These are phyloP conservation scores for Yponomeuta cagnagella DNA, from an alignment of 2,888 invertebrate species.

Conservation along the genomic window DNA sequence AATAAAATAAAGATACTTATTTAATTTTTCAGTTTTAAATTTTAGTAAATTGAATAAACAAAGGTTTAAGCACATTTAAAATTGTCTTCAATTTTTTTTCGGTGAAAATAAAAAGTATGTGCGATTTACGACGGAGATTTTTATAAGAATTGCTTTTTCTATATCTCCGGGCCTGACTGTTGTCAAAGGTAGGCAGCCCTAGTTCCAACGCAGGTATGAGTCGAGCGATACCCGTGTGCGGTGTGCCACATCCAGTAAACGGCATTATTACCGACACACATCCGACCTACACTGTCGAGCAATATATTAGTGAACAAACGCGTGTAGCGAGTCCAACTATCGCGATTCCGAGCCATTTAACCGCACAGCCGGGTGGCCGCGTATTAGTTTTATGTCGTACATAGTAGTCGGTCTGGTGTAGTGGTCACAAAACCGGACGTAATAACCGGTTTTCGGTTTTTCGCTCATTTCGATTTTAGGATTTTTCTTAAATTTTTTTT, in stretches of 20 bases:
- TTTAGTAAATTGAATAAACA: too few species aligned
- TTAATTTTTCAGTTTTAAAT: too few species aligned
- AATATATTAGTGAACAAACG: constrained; percentile 28
- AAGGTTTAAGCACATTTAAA: too few species aligned
- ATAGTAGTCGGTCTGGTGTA: constrained; percentile 15
- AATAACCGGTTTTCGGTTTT: constrained; percentile 14
- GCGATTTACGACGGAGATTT: too few species aligned
- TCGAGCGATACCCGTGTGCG: not conserved
- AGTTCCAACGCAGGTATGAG: not conserved
- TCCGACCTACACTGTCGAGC: not conserved
- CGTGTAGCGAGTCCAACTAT: constrained; percentile 47
- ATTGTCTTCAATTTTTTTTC: too few species aligned
- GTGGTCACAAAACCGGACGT: not conserved
- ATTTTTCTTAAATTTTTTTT: too few species aligned
- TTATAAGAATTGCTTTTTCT: too few species aligned
- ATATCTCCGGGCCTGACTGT: too few species aligned
- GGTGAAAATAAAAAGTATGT: too few species aligned
- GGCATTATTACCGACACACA: not conserved
- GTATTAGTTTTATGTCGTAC: not conserved
- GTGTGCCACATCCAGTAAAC: not conserved
- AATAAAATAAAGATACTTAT: too few species aligned
- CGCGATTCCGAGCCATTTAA: constrained; percentile 51
- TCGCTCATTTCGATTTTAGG: too few species aligned
- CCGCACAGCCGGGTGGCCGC: constrained; percentile 35
- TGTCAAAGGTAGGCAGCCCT: not conserved